phyloP scores from a whole-genome alignment of 2,888 invertebrate species.

The Orthosia incerta region DNA sequence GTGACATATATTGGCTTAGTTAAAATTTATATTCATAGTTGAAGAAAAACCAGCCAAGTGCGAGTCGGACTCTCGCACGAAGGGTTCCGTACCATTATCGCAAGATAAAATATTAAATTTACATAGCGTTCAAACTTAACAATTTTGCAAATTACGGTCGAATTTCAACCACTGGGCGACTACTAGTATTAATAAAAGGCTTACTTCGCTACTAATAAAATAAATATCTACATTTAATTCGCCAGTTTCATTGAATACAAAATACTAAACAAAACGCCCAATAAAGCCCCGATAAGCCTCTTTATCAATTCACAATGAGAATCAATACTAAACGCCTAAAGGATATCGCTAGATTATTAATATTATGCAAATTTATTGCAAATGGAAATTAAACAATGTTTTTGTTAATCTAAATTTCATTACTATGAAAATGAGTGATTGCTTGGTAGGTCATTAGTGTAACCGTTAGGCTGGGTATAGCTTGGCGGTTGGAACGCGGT shows the following conservation, averaged over 20 bases:
- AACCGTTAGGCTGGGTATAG: slow-evolving; percentile 40
- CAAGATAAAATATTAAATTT: no score
- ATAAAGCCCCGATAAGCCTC: slow-evolving; percentile 2
- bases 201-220: neutral
- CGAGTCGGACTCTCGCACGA: no score
- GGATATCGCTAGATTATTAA: slow-evolving; percentile 17
- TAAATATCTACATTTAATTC: neutral
- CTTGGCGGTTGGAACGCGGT: slow-evolving; percentile 27
- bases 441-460: slow-evolving; percentile 59
- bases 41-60: no score
- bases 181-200: neutral
- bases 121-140: no score
- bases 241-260: slow-evolving; percentile 10
- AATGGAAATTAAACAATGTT: slow-evolving; percentile 60
- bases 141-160: no score
- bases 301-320: slow-evolving; percentile 26
- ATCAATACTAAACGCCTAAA: slow-evolving; percentile 24
- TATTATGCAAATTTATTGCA: slow-evolving; percentile 36
- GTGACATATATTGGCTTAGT: no score
- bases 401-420: slow-evolving; percentile 65
- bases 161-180: no score
- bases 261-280: slow-evolving; percentile 7
- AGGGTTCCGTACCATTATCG: no score
- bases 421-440: slow-evolving; percentile 63
- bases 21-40: no score